Conservation (phyloP, 2,888 invertebrate species). For the Globia sparganii region DNA sequence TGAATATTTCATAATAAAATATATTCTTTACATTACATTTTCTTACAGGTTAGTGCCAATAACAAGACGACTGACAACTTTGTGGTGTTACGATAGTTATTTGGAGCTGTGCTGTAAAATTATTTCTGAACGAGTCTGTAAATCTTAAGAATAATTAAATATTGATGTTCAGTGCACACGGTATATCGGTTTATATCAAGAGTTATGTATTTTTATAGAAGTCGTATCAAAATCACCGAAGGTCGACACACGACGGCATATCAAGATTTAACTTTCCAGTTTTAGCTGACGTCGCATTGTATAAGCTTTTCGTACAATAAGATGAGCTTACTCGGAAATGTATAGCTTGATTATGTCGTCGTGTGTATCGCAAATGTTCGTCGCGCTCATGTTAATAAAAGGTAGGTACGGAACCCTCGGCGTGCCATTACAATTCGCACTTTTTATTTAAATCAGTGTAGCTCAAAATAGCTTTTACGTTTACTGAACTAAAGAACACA, state of each 20-base stretch:
- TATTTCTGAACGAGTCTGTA: constrained; percentile 9
- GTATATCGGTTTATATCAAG: background rate
- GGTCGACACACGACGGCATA: background rate
- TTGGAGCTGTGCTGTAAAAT: constrained; percentile 41
- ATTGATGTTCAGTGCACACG: constrained; percentile 11
- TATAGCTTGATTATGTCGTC: background rate
- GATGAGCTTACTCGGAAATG: background rate
- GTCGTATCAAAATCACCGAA: background rate
- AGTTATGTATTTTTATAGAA: background rate
- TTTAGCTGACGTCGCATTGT: background rate
- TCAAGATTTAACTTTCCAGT: background rate
- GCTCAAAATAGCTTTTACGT: constrained; percentile 22
- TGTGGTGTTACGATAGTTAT: constrained; percentile 49
- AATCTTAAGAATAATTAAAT: constrained; percentile 16
- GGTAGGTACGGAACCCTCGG: background rate
- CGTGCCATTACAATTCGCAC: background rate
- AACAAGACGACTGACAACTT: constrained; percentile 52
- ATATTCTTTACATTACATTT: constrained; percentile 65
- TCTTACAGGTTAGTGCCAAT: constrained; percentile 62
- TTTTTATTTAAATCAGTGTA: background rate
- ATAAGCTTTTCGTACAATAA: background rate
- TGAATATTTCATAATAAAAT: constrained; percentile 71
- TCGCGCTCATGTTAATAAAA: background rate
- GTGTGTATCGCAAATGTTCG: background rate
- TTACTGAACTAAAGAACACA: constrained; percentile 51